A percentile compares a stretch with the other conserved stretches of the same genome.
These are phyloP conservation scores for Rousettus madagascariensis DNA, from an alignment of 2,797 vertebrate species.

Conservation along the genomic window DNA sequence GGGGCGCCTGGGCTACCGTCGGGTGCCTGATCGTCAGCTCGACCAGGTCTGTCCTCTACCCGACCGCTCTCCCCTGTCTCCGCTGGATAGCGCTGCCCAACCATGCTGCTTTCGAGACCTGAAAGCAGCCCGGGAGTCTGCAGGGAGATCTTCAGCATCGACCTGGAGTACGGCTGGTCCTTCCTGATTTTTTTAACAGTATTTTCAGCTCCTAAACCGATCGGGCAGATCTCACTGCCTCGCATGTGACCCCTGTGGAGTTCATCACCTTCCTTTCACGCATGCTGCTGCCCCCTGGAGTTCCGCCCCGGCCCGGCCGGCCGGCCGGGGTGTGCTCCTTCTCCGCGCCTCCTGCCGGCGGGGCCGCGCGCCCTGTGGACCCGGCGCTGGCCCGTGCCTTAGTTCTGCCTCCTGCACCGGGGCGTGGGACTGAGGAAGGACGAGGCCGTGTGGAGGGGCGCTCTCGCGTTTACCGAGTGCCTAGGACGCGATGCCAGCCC, in stretches of 20 bases:
- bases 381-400: not conserved
- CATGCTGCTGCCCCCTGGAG: not conserved
- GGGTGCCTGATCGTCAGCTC: not conserved
- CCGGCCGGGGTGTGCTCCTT: not conserved
- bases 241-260: not conserved
- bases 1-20: not conserved
- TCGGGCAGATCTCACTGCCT: not conserved
- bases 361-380: not conserved
- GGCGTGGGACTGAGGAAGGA: not conserved
- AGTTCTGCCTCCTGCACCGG: not conserved
- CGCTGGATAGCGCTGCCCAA: not conserved
- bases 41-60: not conserved
- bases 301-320: not conserved
- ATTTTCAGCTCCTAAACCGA: not conserved
- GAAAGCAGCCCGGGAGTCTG: too few relatives aligned
- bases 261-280: not conserved
- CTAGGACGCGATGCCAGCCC: not conserved
- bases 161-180: not conserved
- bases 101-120: not conserved
- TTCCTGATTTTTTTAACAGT: not conserved
- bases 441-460: not conserved
- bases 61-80: fast-evolving
- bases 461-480: not conserved
- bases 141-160: not conserved
- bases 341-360: fast-evolving